Conservation (phyloP, 2,888 invertebrate species). For the Xestia sexstrigata region DNA sequence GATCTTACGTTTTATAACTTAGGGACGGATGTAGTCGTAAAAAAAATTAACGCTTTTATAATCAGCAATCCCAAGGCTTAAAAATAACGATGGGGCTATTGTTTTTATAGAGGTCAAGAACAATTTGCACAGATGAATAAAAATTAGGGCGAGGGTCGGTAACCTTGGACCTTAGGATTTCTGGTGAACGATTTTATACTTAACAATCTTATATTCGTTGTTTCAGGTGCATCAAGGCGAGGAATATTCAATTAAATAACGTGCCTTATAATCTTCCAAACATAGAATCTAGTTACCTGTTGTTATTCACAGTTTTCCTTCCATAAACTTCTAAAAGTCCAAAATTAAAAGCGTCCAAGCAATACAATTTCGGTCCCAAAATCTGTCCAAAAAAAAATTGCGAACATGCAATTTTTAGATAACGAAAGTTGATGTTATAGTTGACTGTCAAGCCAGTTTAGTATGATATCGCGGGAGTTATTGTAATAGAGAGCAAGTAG, state of each 20-base stretch:
- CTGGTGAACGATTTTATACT: neutral
- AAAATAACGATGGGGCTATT: slow-evolving; percentile 37
- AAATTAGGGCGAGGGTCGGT: slow-evolving; percentile 48
- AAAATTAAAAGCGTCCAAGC: slow-evolving; percentile 56
- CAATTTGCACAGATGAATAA: slow-evolving; percentile 28
- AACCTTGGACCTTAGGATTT: neutral
- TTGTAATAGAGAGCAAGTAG: slow-evolving; percentile 60
- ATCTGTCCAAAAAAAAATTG: slow-evolving; percentile 64
- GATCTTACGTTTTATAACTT: slow-evolving; percentile 11
- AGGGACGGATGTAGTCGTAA: slow-evolving; percentile 22
- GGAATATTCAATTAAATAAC: slow-evolving; percentile 67
- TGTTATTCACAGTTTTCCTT: slow-evolving; percentile 66
- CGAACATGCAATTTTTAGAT: slow-evolving; percentile 27
- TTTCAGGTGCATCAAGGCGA: slow-evolving; percentile 81
- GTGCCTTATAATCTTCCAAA: slow-evolving; percentile 83
- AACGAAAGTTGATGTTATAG: slow-evolving; percentile 19
- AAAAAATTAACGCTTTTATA: slow-evolving; percentile 52
- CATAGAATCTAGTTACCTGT: slow-evolving; percentile 58
- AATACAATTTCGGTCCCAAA: slow-evolving; percentile 54
- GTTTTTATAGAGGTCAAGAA: slow-evolving; percentile 58
- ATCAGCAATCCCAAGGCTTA: slow-evolving; percentile 36
- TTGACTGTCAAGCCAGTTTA: slow-evolving; percentile 16
- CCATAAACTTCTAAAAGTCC: slow-evolving; percentile 59
- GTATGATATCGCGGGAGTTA: slow-evolving; percentile 45
- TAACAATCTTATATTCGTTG: slow-evolving; percentile 58